phyloP scores from a whole-genome alignment of 2,113 vertebrate genomes.

The Pandion haliaetus region DNA sequence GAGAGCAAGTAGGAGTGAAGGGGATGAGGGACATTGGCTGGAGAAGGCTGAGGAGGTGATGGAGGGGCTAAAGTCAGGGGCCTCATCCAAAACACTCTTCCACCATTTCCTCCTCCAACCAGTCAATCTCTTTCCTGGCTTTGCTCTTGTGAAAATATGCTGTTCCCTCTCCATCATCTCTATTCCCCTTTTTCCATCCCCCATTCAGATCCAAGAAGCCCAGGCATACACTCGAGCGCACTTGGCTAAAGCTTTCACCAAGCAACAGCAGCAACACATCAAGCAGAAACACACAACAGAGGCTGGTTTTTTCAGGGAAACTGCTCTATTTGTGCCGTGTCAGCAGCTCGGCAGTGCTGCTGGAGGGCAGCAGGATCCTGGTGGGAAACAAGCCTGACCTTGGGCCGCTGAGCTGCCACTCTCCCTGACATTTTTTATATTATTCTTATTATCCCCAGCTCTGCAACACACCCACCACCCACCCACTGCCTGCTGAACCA shows the following conservation, averaged over 20 bases:
- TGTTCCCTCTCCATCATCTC: neutral
- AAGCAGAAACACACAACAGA: neutral
- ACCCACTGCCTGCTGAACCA: neutral
- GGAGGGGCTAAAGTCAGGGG: neutral
- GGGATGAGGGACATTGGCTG: neutral
- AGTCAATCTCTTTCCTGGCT: neutral
- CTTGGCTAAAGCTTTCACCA: neutral
- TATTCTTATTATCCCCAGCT: neutral
- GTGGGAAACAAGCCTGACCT: neutral
- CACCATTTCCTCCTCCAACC: neutral
- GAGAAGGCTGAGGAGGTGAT: neutral
- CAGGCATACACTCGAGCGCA: fast-evolving
- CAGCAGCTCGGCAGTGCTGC: neutral
- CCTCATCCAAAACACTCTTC: neutral
- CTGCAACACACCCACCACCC: neutral
- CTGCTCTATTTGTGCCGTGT: neutral
- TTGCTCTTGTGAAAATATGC: neutral
- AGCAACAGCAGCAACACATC: neutral
- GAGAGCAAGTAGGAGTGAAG: neutral
- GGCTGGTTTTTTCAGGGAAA: neutral
- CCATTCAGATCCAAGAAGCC: neutral
- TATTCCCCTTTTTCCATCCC: neutral
- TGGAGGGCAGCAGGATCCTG: neutral
- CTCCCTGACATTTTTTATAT: neutral
- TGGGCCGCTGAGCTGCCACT: neutral